These are phyloP conservation scores for Cryptoprocta ferox DNA, from an alignment of 2,797 vertebrate species.

Conservation along the genomic window DNA sequence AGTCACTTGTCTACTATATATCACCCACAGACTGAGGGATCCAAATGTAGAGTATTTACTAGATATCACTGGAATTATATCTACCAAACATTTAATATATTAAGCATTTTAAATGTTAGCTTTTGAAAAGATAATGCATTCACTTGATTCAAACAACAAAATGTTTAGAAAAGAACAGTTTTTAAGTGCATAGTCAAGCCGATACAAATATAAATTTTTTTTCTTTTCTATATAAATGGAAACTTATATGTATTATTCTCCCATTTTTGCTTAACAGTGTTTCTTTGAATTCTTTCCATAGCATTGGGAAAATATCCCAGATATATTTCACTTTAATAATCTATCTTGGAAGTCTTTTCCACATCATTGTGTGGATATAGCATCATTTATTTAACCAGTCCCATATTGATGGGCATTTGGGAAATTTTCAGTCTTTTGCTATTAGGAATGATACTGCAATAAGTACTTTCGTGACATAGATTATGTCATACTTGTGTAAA, in stretches of 20 bases:
- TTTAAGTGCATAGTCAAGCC: conserved; percentile 31
- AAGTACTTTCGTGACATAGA: conserved; percentile 33
- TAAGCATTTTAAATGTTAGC: conserved; percentile 44
- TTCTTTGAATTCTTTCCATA: conserved; percentile 11
- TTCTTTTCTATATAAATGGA: conserved; percentile 1
- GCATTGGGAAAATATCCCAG: neutral
- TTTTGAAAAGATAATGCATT: conserved; percentile 44
- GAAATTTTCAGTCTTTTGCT: conserved; percentile 17
- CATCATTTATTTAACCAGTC: conserved; percentile 8
- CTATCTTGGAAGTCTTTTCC: neutral
- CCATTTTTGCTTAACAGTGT: neutral
- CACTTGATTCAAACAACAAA: conserved; percentile 1
- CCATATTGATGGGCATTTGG: neutral
- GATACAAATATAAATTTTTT: conserved; percentile 32
- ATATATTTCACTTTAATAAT: conserved; percentile 32
- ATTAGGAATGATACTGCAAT: neutral
- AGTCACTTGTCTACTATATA: neutral
- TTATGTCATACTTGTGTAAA: conserved; percentile 42
- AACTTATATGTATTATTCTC: neutral
- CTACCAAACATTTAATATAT: neutral
- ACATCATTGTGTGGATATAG: neutral
- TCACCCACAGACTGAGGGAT: neutral
- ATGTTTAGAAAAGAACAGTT: conserved; percentile 23
- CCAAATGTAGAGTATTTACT: neutral
- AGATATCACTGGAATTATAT: neutral